phyloP scores from a whole-genome alignment of 1,140 invertebrate species.

The Drosophila melanica region DNA sequence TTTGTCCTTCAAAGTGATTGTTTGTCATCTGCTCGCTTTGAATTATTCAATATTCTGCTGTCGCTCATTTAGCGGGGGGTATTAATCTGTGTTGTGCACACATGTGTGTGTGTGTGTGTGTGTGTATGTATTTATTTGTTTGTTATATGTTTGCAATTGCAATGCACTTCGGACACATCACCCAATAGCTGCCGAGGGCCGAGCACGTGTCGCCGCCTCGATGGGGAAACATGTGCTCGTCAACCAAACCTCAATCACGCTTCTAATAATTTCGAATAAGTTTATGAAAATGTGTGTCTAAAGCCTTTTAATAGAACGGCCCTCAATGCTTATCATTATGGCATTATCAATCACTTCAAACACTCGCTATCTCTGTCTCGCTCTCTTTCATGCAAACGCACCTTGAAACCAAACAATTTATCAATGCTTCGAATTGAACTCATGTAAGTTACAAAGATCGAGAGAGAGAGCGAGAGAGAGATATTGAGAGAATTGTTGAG shows the following conservation, averaged over 20 bases:
- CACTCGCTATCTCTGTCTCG: neutral
- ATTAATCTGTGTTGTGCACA: too few species aligned
- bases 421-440: neutral
- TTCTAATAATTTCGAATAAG: neutral
- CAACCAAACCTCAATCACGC: neutral
- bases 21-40: neutral
- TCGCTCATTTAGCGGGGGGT: neutral
- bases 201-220: constrained; percentile 1
- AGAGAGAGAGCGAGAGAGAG: neutral
- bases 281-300: too few species aligned
- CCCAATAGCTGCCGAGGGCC: neutral
- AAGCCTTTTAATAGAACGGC: neutral
- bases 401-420: constrained; percentile 4
- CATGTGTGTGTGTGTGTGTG: too few species aligned
- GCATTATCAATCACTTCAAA: neutral
- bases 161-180: constrained; percentile 9
- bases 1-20: constrained; percentile 18
- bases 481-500: neutral
- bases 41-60: constrained; percentile 16
- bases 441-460: constrained; percentile 7
- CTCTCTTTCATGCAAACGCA: neutral
- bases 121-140: too few species aligned
- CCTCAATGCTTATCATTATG: neutral
- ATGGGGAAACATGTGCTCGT: neutral
- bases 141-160: too few species aligned